Percentiles rank a stretch among this genome's conserved stretches.
These are phyloP conservation scores for Anthrax anthrax DNA, from an alignment of 2,888 invertebrate genomes.

Conservation along the genomic window DNA sequence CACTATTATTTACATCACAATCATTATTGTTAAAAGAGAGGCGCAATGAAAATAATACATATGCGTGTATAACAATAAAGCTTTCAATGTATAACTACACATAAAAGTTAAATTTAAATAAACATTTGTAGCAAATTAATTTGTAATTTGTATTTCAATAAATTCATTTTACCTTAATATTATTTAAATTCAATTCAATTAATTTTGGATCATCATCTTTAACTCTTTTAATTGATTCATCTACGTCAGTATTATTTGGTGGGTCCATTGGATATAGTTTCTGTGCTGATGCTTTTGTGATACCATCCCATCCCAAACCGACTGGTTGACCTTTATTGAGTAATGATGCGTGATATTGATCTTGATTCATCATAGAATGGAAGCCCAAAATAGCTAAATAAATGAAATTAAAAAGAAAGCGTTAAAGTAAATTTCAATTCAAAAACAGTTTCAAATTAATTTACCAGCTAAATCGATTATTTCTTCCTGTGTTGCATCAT, in stretches of 20 bases:
- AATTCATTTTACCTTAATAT: conserved; percentile 70
- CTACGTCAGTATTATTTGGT: conserved; percentile 92
- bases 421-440: conserved; percentile 1
- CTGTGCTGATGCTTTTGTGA: conserved; percentile 84
- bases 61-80: no score
- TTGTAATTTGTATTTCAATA: no score
- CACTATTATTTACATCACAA: conserved; percentile 2
- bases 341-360: conserved; percentile 95
- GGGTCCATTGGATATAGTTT: conserved; percentile 89
- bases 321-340: conserved; percentile 83
- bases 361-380: conserved; percentile 99
- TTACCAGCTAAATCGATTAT: conserved; percentile 93
- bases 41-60: no score
- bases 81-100: no score
- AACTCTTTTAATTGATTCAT: conserved; percentile 79
- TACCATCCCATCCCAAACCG: conserved; percentile 85
- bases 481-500: conserved; percentile 81
- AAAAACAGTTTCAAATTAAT: conserved; percentile 6
- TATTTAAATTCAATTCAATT: conserved; percentile 95
- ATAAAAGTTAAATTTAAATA: no score
- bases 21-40: no score
- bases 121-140: no score
- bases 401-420: conserved; percentile 1
- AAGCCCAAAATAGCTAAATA: conserved; percentile 89
- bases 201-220: conserved; percentile 76